phyloP scores from a whole-genome alignment of 2,797 vertebrate genomes.

The Thalassophryne amazonica region DNA sequence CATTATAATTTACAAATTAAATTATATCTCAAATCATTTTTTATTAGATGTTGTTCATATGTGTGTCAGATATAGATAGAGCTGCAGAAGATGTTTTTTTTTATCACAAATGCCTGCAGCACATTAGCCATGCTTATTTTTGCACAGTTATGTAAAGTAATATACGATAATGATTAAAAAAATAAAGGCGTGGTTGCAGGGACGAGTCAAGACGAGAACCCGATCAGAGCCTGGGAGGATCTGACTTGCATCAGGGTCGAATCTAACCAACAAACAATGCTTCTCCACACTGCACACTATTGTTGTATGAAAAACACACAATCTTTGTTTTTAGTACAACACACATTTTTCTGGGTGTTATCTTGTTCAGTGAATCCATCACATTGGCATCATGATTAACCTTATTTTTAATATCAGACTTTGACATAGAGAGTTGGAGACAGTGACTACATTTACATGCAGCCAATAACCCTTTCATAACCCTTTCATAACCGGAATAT shows the following conservation, averaged over 20 bases:
- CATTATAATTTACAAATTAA: slow-evolving; percentile 20
- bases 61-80: background rate
- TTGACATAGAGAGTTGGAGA: too few species aligned
- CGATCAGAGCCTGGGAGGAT: slow-evolving; percentile 3
- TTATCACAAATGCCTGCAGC: background rate
- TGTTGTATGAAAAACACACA: too few species aligned
- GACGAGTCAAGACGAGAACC: background rate
- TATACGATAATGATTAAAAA: background rate
- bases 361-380: too few species aligned
- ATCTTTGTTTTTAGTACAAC: too few species aligned
- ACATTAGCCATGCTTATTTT: background rate
- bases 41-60: background rate
- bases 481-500: too few species aligned
- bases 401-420: too few species aligned
- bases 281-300: slow-evolving; percentile 11
- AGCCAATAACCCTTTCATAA: too few species aligned
- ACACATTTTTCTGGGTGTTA: too few species aligned
- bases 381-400: too few species aligned
- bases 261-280: slow-evolving; percentile 20
- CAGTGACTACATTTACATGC: too few species aligned
- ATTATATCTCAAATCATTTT: slow-evolving; percentile 1
- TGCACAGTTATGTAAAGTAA: slow-evolving; percentile 1
- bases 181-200: background rate
- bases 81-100: background rate
- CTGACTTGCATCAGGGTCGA: slow-evolving; percentile 10